Percentiles rank a stretch among this genome's conserved stretches.
These are phyloP conservation scores for Aythya baeri DNA, from an alignment of 2,113 vertebrate species.

Conservation along the genomic window DNA sequence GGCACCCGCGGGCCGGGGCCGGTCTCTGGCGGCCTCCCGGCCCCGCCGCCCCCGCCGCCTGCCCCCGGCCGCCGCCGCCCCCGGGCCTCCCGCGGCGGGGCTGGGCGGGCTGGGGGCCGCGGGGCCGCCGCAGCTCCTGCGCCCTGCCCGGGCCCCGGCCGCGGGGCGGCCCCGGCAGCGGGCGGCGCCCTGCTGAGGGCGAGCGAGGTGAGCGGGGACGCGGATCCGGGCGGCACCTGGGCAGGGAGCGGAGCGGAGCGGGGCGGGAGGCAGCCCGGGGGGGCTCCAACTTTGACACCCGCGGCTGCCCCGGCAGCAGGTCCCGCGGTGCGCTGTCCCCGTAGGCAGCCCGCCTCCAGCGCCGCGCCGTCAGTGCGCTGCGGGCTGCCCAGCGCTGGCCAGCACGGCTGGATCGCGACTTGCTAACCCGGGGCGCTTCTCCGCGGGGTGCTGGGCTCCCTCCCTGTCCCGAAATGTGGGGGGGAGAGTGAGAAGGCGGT, in stretches of 20 bases:
- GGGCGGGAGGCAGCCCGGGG: too few relatives aligned
- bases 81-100: conserved; percentile 75
- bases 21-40: neutral
- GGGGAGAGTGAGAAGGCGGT: neutral
- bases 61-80: conserved; percentile 30
- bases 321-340: too few relatives aligned
- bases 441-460: neutral
- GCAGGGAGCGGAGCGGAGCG: too few relatives aligned
- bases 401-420: too few relatives aligned
- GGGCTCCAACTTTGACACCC: too few relatives aligned
- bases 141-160: conserved; percentile 82
- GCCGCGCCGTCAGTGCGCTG: too few relatives aligned
- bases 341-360: too few relatives aligned
- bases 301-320: too few relatives aligned
- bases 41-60: conserved; percentile 27
- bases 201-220: conserved; percentile 80
- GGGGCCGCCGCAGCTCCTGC: conserved; percentile 80
- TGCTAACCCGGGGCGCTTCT: neutral
- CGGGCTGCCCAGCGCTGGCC: too few relatives aligned
- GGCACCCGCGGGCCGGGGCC: neutral
- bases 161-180: conserved; percentile 84
- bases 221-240: neutral
- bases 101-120: conserved; percentile 73
- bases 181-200: conserved; percentile 81
- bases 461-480: neutral